Evolutionary conservation across 2,888 invertebrate species (phyloP).

Genomic region (Drosophila mettleri): DNA sequence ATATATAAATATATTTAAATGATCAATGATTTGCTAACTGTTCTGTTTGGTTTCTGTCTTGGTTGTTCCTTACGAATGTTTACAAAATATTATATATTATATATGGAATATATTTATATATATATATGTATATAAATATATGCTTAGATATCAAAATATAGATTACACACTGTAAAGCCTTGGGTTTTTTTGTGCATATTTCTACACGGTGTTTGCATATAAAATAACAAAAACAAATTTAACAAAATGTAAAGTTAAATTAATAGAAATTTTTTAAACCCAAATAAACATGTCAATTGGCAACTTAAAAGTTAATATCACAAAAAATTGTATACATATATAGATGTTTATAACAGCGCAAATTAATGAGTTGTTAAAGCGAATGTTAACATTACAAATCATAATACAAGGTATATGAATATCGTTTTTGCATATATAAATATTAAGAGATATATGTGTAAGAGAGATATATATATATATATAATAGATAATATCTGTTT

Average conservation of each 20-base stretch:
- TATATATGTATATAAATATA: slow-evolving; percentile 1
- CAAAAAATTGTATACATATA: slow-evolving; percentile 57
- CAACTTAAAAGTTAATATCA: slow-evolving; percentile 76
- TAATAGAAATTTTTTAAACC: slow-evolving; percentile 27
- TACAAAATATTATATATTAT: slow-evolving; percentile 48
- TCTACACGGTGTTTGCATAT: slow-evolving; percentile 67
- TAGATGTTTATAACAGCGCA: slow-evolving; percentile 57
- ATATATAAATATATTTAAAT: slow-evolving; percentile 33
- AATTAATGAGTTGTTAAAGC: slow-evolving; percentile 59
- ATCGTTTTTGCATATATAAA: slow-evolving; percentile 17
- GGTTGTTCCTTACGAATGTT: slow-evolving; percentile 47
- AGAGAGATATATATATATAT: slow-evolving; percentile 9
- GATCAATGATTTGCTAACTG: slow-evolving; percentile 52
- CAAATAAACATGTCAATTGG: slow-evolving; percentile 35
- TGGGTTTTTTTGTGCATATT: slow-evolving; percentile 71
- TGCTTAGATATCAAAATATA: slow-evolving; percentile 45
- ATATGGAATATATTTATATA: neutral
- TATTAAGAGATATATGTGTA: slow-evolving; percentile 23
- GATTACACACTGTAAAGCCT: slow-evolving; percentile 60
- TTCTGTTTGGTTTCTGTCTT: slow-evolving; percentile 46
- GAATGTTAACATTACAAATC: slow-evolving; percentile 55
- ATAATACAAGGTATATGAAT: slow-evolving; percentile 43
- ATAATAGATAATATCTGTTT: slow-evolving; percentile 23
- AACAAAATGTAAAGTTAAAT: slow-evolving; percentile 32
- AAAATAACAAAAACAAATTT: slow-evolving; percentile 19